Base-by-base conservation (phyloP, 2,888 invertebrate species). In the Polydrusus cervinus region DNA sequence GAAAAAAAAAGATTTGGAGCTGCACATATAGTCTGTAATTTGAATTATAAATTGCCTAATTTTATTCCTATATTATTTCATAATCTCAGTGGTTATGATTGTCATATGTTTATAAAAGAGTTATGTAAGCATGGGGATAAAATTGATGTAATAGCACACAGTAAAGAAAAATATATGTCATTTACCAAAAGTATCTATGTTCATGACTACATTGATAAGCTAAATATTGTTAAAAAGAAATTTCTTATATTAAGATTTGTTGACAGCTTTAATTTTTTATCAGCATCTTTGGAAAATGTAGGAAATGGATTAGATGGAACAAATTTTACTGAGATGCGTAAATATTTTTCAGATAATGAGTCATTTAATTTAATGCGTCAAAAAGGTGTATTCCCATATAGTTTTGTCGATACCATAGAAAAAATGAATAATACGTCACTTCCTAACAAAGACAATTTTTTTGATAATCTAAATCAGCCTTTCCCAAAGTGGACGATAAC, bases 11-110 rank as follows among this genome's bases (percentile, higher is more conserved):
- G n/a, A 11, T 40, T 11, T 40, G 9, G 40, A 40, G 40, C 40
- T 8, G 47, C 47, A 14, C 47, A 47, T 47, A 14, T 8, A 5
- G 14, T 47, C 9, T 47, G 47, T 47, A 47, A 47, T 47, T n/a
- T 47, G 8, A 43, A 70, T 70, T 40, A 25, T 43, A 18, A 49
- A 20, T 0, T 64, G 40, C 64, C 61, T 5, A 61, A 61, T 18
- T 68, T 57, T 18, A 25, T 68, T 40, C 57, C 40, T 2, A 13
- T 40, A 7, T 5, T 40, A 40, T 8, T 40, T 2, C 40, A 40
- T 10, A 40, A 40, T 13, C 68, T 14, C 55, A 43, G 8, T 16
- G 20, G 25, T 55, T 68, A 68, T 18, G 55, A 68, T 57, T 20
- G 40, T 20, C 68, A 68, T 13, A 10, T 68, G n/a, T 68, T 55